Evolutionary conservation across 2,797 vertebrate species (phyloP).

Genomic region (Pseudotriccus pelzelni): DNA sequence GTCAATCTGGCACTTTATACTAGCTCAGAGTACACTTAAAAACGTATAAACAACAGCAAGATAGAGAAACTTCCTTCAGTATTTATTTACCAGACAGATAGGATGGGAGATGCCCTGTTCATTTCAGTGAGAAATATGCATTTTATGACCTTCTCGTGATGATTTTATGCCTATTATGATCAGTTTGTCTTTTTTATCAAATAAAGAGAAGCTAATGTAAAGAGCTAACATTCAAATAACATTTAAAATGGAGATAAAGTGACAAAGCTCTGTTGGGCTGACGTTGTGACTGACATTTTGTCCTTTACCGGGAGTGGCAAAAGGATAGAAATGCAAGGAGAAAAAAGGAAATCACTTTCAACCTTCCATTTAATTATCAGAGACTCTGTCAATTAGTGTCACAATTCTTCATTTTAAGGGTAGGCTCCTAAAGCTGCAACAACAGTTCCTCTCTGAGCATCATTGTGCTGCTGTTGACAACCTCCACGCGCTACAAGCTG

Average conservation of each 20-base stretch:
- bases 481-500: neutral
- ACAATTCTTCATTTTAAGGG: neutral
- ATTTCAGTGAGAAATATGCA: conserved; percentile 3
- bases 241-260: conserved; percentile 35
- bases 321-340: neutral
- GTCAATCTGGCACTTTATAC: conserved; percentile 40
- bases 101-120: neutral
- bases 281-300: neutral
- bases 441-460: neutral
- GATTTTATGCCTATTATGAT: conserved; percentile 18
- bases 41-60: conserved; percentile 22
- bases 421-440: neutral
- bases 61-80: neutral
- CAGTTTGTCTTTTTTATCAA: neutral
- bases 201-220: neutral
- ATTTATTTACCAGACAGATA: conserved; percentile 5
- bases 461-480: neutral
- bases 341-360: neutral
- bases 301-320: conserved; percentile 1
- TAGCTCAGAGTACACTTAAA: neutral
- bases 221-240: conserved; percentile 42
- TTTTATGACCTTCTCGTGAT: conserved; percentile 22
- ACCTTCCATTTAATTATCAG: neutral
- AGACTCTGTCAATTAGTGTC: conserved; percentile 9
- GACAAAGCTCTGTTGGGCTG: neutral